Percentiles rank a stretch among this genome's conserved stretches.
Evolutionary conservation across 2,888 invertebrate genomes (phyloP).

Genomic region (Gymnoscelis rufifasciata): DNA sequence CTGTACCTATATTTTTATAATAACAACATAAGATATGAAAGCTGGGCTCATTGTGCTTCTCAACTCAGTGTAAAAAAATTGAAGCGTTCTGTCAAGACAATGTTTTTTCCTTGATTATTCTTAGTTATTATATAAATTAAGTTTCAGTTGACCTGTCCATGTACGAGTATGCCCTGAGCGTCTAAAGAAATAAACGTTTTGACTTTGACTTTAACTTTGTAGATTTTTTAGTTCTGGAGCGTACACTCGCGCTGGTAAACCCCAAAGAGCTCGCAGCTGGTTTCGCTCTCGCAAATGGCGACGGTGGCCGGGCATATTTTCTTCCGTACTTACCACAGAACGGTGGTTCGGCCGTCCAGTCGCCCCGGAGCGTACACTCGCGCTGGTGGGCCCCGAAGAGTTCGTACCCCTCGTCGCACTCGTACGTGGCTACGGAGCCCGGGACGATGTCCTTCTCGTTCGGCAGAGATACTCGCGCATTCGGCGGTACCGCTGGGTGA

Average conservation of each 20-base stretch:
- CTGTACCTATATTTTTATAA: no score
- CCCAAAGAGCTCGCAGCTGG: conserved; percentile 91
- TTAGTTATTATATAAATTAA: no score
- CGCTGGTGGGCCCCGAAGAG: conserved; percentile 87
- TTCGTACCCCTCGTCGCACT: conserved; percentile 93
- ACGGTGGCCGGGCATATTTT: neutral
- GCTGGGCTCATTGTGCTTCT: no score
- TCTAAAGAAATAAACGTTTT: no score
- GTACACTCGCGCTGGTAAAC: conserved; percentile 84
- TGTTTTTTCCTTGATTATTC: no score
- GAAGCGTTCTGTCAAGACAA: no score
- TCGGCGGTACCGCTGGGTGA: conserved; percentile 90
- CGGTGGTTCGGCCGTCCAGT: conserved; percentile 89
- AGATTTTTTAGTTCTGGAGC: conserved; percentile 80
- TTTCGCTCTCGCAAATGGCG: no score
- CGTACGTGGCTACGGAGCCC: conserved; percentile 85
- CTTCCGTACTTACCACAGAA: conserved; percentile 89
- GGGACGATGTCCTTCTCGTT: conserved; percentile 69
- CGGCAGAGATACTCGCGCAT: conserved; percentile 85
- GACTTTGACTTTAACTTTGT: no score
- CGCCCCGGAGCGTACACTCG: conserved; percentile 84
- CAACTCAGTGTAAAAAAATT: no score
- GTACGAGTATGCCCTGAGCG: no score
- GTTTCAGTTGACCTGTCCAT: no score
- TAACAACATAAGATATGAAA: no score